phyloP scores from a whole-genome alignment of 2,888 invertebrate species.

The Pasiphila rectangulata region DNA sequence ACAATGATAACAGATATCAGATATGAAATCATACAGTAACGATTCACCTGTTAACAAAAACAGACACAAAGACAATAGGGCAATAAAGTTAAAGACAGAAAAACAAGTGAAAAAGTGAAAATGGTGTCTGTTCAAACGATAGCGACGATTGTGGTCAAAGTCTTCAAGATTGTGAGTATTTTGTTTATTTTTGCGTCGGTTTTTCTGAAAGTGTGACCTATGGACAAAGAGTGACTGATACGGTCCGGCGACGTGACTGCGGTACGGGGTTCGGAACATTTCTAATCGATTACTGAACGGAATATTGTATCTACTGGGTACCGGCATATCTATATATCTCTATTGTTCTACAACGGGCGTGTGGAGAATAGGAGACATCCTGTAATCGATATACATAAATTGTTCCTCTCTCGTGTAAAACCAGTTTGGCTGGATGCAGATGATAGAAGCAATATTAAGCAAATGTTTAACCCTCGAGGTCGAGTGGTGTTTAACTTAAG shows the following conservation, averaged over 20 bases:
- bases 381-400: too few species aligned
- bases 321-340: too few species aligned
- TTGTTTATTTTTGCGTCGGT: conserved; percentile 17
- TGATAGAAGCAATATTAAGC: too few species aligned
- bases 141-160: conserved; percentile 89
- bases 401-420: too few species aligned
- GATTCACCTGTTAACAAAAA: conserved; percentile 52
- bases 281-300: conserved; percentile 21
- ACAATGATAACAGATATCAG: conserved; percentile 69
- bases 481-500: too few species aligned
- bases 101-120: conserved; percentile 58
- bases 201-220: conserved; percentile 30
- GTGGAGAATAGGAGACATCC: too few species aligned
- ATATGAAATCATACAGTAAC: conserved; percentile 65
- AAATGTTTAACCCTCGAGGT: too few species aligned
- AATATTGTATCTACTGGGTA: too few species aligned
- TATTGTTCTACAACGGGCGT: too few species aligned
- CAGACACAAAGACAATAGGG: conserved; percentile 59
- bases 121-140: conserved; percentile 92
- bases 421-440: too few species aligned
- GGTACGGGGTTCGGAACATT: conserved; percentile 21
- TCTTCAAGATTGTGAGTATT: conserved; percentile 89
- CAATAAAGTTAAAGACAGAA: conserved; percentile 27
- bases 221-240: conserved; percentile 21
- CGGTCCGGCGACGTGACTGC: conserved; percentile 22